Evolutionary conservation across 2,888 invertebrate species (phyloP), one percentile per base, ranked within the genome.

Genomic region (Phyllotreta cruciferae): DNA sequence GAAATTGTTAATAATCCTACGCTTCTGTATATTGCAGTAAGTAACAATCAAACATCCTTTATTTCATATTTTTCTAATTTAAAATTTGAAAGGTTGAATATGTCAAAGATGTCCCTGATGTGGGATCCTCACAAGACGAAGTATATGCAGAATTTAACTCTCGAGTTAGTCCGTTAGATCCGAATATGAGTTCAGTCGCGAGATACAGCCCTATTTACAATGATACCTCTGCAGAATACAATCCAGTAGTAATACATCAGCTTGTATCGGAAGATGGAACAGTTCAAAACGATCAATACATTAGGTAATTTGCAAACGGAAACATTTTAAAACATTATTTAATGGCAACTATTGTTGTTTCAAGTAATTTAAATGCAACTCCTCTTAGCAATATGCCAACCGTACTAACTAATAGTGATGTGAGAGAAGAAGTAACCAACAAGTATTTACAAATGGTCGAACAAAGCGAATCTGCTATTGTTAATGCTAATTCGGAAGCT

Each of bases 141-240:
- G 63, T 66, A 41, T 72, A 62, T 36, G 44, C 70, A 24, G 73
- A 80, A 67, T 79, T 79, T 66, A 76, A 78, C 11, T 75, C 77
- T 49, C 79, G 80, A 68, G 80, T 81, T 6, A 80, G 79, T 62
- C 78, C 80, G 14, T 70, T 81, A 58, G 81, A 82, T 71, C 81
- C 81, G 3, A 87, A 85, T 73, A 83, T 86, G 81, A 84, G 85
- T 76, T 85, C 85, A 37, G 83, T 83, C 13, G 85, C 84, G 44
- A 83, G 87, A 74, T 89, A 89, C 73, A 88, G 88, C 67, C 86
- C 86, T 70, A 84, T 86, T 58, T 82, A 84, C 60, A 75, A 70
- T 44, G 71, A 71, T 14, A 76, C 79, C 37, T 64, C 75, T 14
- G 66, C 75, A 42, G 74, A 70, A 52, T 64, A 70, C 56, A 70